These are phyloP conservation scores for Sminthurides aquaticus DNA, from an alignment of 2,888 invertebrate genomes.

Conservation along the genomic window DNA sequence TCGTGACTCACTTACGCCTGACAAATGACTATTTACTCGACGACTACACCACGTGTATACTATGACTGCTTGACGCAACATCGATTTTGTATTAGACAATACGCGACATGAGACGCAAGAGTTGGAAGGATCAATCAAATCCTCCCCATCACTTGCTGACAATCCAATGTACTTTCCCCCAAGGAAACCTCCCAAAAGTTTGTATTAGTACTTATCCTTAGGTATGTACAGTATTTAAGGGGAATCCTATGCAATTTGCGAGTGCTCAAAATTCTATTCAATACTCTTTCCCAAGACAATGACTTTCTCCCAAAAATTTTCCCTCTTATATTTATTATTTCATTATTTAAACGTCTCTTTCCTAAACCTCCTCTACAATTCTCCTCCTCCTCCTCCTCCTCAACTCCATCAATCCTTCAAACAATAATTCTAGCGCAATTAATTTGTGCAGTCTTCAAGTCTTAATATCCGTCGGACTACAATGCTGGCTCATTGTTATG, in stretches of 20 bases:
- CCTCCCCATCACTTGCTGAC: not conserved
- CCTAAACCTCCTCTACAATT: no score
- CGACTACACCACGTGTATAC: not conserved
- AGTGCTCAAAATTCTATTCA: not conserved
- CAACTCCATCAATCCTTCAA: not conserved
- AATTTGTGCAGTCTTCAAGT: not conserved
- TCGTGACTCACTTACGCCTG: not conserved
- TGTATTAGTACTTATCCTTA: not conserved
- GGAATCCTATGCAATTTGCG: not conserved
- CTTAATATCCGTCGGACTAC: slow-evolving; percentile 7
- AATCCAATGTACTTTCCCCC: not conserved
- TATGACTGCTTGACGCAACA: not conserved
- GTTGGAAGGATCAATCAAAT: not conserved
- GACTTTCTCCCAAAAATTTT: not conserved
- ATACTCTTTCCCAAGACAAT: no score
- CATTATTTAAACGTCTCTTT: no score
- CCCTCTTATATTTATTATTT: no score
- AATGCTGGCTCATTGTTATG: slow-evolving; percentile 43
- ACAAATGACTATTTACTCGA: no score
- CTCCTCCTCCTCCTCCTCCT: slow-evolving; percentile 1
- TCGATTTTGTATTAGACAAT: not conserved
- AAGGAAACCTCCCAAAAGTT: not conserved
- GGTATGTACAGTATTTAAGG: not conserved
- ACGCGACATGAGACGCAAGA: not conserved
- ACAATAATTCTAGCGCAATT: not conserved